Conservation (phyloP, 2,888 invertebrate species). For the Ganaspis brasiliensis region DNA sequence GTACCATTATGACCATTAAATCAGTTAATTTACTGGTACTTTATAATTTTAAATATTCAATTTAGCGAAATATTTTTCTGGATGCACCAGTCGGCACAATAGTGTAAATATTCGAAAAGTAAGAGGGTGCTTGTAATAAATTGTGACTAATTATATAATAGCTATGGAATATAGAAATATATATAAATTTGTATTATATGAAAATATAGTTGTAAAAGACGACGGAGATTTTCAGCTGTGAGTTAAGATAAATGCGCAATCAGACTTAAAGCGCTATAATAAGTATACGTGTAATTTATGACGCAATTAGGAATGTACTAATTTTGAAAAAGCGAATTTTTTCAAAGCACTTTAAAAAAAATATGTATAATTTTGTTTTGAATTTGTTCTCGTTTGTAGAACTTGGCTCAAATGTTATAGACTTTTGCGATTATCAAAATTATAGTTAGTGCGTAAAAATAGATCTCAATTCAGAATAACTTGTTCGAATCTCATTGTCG, state of each 20-base stretch:
- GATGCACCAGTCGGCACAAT: background rate
- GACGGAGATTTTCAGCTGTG: slow-evolving; percentile 23
- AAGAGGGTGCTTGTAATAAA: background rate
- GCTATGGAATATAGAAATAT: background rate
- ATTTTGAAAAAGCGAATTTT: background rate
- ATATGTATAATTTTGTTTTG: background rate
- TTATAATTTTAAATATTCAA: too few species aligned
- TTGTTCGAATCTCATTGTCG: too few species aligned
- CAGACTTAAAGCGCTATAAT: slow-evolving; percentile 3
- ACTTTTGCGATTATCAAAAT: background rate
- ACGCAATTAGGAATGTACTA: slow-evolving; percentile 9
- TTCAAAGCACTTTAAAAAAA: background rate
- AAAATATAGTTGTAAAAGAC: slow-evolving; percentile 22
- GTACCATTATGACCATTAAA: too few species aligned
- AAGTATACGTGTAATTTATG: slow-evolving; percentile 30
- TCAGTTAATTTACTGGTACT: too few species aligned
- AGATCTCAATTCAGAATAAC: background rate
- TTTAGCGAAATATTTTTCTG: too few species aligned
- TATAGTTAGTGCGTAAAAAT: background rate
- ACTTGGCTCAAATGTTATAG: background rate
- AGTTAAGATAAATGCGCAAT: slow-evolving; percentile 25
- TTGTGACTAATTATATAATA: background rate
- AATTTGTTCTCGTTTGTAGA: too few species aligned
- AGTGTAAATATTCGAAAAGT: background rate
- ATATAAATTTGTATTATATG: slow-evolving; percentile 30